A percentile compares a stretch with the other conserved stretches of the same genome.
phyloP scores from a whole-genome alignment of 2,113 vertebrate species.

The Gymnorhina tibicen region DNA sequence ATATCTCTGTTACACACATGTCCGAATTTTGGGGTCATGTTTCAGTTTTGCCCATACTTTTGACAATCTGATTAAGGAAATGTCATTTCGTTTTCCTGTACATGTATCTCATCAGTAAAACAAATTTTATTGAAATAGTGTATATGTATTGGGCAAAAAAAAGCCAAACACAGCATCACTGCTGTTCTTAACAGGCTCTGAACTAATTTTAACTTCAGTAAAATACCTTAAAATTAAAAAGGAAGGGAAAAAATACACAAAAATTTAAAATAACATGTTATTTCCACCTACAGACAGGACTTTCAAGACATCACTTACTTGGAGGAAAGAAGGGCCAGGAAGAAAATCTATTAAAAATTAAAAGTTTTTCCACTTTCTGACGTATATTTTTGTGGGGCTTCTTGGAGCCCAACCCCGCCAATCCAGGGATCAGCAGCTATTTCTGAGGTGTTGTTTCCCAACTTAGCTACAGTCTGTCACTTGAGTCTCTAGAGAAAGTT shows the following conservation, averaged over 20 bases:
- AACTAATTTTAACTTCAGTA: not conserved
- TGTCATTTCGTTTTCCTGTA: not conserved
- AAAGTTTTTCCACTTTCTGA: not conserved
- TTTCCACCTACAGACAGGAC: not conserved
- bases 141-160: not conserved
- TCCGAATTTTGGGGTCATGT: not conserved
- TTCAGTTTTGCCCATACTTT: not conserved
- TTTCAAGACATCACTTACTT: not conserved
- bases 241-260: not conserved
- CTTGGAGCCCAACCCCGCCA: not conserved
- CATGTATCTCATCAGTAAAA: not conserved
- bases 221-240: not conserved
- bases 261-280: not conserved
- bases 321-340: not conserved
- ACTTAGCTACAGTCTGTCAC: slow-evolving; percentile 34
- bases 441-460: slow-evolving; percentile 11
- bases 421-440: not conserved
- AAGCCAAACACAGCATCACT: not conserved
- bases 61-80: not conserved
- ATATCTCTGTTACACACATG: not conserved
- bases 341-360: not conserved
- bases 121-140: not conserved
- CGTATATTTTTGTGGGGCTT: not conserved
- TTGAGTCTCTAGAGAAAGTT: slow-evolving; percentile 13
- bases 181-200: not conserved